Evolutionary conservation across 2,113 vertebrate genomes (phyloP), one percentile per base, ranked within the genome.

Genomic region (Apeltes quadracus): DNA sequence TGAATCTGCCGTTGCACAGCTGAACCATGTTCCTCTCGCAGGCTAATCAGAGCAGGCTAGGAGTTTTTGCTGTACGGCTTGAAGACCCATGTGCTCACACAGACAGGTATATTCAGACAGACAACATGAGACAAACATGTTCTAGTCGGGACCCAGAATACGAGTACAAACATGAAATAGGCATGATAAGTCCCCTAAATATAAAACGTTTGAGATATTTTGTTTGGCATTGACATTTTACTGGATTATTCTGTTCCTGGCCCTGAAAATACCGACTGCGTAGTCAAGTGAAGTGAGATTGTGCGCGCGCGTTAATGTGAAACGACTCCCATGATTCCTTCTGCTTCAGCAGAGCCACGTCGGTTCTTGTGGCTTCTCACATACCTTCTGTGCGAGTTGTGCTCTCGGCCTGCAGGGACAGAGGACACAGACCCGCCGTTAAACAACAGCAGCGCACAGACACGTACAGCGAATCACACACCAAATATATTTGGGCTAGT

Each of bases 341-440:
- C 15, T n/a, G 59, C 67, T 75, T 75, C 29, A 36, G 10, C 16
- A 22, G 56, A 69, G 50, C 51, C 27, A 36, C 61, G 23, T 12
- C 18, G 64, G 78, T 69, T 86, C 71, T 63, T 79, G 75, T 43
- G 79, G 82, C 66, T 83, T 80, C 79, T 82, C 16, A 79, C 91
- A 83, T 91, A 94, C 94, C 94, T 93, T 92, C 88, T 92, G 74
- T 84, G 32, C 64, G 93, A 94, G 88, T 81, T 91, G 90, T 85
- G 56, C 46, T 94, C 93, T 48, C 94, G 93, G 86, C 91, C 94
- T 94, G 89, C 65, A 70, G 77, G 88, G 83, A 84, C 79, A 85
- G 57, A 90, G 69, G 62, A 89, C 65, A 85, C 7, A 85, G 64
- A 87, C 57, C 16, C n/a, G 32, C 14, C 23, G 76, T 89, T 41